A percentile compares a stretch with the other conserved stretches of the same genome.
Conservation (phyloP, 2,113 vertebrate species). For the Furnarius figulus region DNA sequence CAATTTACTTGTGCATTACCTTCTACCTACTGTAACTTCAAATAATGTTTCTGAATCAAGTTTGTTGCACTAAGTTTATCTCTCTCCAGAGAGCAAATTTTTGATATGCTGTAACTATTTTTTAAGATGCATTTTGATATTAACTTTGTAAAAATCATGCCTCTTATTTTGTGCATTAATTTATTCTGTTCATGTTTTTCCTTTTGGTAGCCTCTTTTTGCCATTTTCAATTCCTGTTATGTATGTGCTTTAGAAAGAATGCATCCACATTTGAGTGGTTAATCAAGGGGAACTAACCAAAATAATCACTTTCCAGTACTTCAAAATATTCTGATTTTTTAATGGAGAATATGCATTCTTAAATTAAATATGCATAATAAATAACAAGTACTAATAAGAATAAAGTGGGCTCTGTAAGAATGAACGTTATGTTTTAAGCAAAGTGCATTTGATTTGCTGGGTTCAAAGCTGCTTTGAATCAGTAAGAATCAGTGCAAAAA, state of each 20-base stretch:
- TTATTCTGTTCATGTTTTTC: background rate
- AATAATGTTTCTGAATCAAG: background rate
- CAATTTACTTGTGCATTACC: background rate
- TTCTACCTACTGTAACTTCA: background rate
- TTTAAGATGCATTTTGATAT: background rate
- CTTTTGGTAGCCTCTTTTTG: background rate
- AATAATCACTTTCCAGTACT: conserved; percentile 78
- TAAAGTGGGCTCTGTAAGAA: conserved; percentile 79
- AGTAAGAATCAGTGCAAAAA: conserved; percentile 78
- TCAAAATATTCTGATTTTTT: conserved; percentile 84
- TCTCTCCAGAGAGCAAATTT: background rate
- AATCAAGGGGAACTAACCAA: conserved; percentile 78
- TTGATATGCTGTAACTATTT: background rate
- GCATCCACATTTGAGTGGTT: conserved; percentile 67
- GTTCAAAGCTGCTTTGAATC: conserved; percentile 76
- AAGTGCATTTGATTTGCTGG: conserved; percentile 75
- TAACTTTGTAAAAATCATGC: background rate
- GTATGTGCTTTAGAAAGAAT: conserved; percentile 53
- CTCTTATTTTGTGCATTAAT: background rate
- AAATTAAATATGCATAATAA: conserved; percentile 87
- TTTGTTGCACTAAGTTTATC: background rate
- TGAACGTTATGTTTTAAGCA: conserved; percentile 73
- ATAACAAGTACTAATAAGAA: conserved; percentile 83
- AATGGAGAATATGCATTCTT: conserved; percentile 85
- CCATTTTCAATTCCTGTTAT: conserved; percentile 48